Evolutionary conservation across 2,888 invertebrate species (phyloP), one percentile per base, ranked within the genome.

Genomic region (Ceratothoa steindachneri): DNA sequence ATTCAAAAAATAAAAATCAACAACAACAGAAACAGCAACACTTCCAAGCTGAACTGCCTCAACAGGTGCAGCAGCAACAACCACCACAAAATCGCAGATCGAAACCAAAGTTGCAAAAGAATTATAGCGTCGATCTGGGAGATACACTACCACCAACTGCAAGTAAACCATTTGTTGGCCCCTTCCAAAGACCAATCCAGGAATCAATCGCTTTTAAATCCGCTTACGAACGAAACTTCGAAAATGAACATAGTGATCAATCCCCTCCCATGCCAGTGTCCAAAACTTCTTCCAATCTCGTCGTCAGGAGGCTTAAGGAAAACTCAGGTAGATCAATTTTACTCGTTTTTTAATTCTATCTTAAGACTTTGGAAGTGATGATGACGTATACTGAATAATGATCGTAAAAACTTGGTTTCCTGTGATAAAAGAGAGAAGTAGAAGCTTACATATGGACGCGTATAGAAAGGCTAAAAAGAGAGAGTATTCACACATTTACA

Each of bases 221-320:
- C 7, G 15, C 41, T 5, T 41, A 9, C 41, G 41, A 41, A 9
- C 5, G 41, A 41, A 15, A 41, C 15, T 41, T 9, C 15, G 41
- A 41, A 41, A 41, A 41, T 41, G 7, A 41, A 9, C 7, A 41
- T 5, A 15, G 15, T 9, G 15, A 41, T 41, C 41, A 9, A 41
- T 9, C 41, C 15, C 7, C 41, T 9, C 15, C 41, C 7, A 41
- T 41, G 41, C 41, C 41, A 9, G 5, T 41, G 15, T 41, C 15
- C 5, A 41, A 41, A 15, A 41, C 41, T 41, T 41, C 41, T 30
- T 53, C 67, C 30, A 74, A 74, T 67, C 68, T 74, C 30, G 71
- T 74, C 31, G 30, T 74, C 28, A 64, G 71, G 0, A 52, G 71
- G 9, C 71, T 74, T 24, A 55, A 28, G 4, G 28, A 71, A 9